Evolutionary conservation across 2,113 vertebrate species (phyloP).

Genomic region (Acanthochromis polyacanthus): DNA sequence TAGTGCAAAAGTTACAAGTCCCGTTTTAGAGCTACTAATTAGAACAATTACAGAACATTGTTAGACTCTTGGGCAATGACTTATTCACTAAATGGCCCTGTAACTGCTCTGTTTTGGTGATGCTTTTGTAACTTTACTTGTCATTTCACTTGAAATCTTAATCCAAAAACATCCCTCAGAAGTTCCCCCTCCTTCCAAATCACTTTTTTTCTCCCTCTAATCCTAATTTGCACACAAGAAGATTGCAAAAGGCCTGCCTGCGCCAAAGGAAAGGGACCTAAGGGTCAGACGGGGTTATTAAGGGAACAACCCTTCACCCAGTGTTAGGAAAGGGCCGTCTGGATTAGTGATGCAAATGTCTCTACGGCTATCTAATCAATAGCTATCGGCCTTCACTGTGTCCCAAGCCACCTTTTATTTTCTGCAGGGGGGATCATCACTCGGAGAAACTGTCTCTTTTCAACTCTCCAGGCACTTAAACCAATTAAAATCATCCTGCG

Average conservation of each 20-base stretch:
- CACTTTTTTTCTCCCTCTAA: conserved; percentile 60
- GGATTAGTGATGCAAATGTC: conserved; percentile 80
- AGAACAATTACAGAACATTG: too few relatives aligned
- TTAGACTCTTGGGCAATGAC: too few relatives aligned
- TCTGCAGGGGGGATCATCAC: conserved; percentile 2
- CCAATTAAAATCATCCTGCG: background rate
- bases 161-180: conserved; percentile 81
- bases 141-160: conserved; percentile 61
- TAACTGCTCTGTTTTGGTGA: background rate
- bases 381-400: conserved; percentile 22
- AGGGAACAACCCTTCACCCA: conserved; percentile 63
- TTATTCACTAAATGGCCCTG: background rate
- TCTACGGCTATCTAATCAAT: conserved; percentile 43
- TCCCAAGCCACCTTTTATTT: conserved; percentile 47
- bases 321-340: conserved; percentile 61
- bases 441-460: background rate
- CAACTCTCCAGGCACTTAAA: background rate
- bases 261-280: conserved; percentile 69
- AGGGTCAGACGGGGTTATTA: conserved; percentile 72
- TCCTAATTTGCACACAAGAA: conserved; percentile 82
- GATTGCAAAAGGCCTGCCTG: conserved; percentile 60
- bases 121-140: conserved; percentile 27
- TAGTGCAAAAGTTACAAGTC: too few relatives aligned
- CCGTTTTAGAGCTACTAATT: too few relatives aligned
- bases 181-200: conserved; percentile 44